A percentile compares a stretch with the other conserved stretches of the same genome.
Conservation (phyloP, 2,113 vertebrate species). For the Galemys pyrenaicus region DNA sequence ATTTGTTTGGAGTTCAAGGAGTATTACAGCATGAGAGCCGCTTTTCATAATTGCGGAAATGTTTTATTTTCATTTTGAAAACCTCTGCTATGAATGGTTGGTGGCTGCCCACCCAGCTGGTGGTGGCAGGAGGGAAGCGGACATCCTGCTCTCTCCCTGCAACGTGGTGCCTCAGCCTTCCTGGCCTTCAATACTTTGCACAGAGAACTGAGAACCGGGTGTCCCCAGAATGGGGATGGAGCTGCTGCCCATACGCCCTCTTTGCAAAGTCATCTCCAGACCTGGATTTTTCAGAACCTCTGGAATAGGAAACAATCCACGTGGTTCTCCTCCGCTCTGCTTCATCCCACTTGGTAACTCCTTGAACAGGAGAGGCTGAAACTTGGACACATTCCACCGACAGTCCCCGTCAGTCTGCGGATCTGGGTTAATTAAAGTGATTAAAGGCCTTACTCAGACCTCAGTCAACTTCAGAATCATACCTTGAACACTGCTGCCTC, state of each 20-base stretch:
- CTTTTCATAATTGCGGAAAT: not conserved
- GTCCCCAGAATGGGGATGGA: not conserved
- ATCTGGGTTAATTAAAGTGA: not conserved
- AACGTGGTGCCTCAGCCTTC: not conserved
- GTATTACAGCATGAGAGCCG: not conserved
- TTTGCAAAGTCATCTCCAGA: not conserved
- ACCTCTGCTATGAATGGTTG: not conserved
- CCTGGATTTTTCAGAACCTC: not conserved
- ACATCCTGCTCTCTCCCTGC: too few relatives aligned
- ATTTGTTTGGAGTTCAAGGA: slow-evolving; percentile 59
- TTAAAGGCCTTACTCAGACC: not conserved
- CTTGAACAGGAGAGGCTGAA: not conserved
- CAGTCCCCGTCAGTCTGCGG: not conserved
- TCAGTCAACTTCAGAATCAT: not conserved
- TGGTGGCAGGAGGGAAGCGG: rapidly evolving
- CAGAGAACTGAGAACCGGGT: not conserved
- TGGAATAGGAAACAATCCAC: not conserved
- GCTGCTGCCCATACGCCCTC: not conserved
- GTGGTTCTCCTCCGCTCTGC: rapidly evolving
- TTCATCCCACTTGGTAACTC: rapidly evolving
- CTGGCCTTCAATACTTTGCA: rapidly evolving
- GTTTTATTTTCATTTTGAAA: slow-evolving; percentile 11
- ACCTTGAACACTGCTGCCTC: not conserved
- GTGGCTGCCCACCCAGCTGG: not conserved
- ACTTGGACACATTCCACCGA: rapidly evolving